These are phyloP conservation scores for Metaphire vulgaris DNA, from an alignment of 1,140 invertebrate species.

Conservation along the genomic window DNA sequence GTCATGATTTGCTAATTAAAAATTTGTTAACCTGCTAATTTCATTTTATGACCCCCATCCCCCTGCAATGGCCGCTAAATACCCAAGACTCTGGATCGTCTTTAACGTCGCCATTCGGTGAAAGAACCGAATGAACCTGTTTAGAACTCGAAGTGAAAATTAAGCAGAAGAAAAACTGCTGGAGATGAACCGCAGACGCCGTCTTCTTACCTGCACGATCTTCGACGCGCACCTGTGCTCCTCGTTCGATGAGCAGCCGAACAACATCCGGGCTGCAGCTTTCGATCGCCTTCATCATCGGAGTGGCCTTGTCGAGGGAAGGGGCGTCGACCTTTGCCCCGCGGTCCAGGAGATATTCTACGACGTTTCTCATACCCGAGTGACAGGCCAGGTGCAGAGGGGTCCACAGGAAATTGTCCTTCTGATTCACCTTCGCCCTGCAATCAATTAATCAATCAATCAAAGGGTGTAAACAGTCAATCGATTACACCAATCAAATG, in stretches of 20 bases:
- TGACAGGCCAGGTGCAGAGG: slow-evolving; percentile 95
- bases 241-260: background rate
- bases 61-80: no score
- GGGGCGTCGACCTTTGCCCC: slow-evolving; percentile 89
- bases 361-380: slow-evolving; percentile 83
- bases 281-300: slow-evolving; percentile 16
- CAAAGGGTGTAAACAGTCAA: no score
- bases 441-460: slow-evolving; percentile 11
- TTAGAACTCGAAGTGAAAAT: no score
- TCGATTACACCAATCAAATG: no score
- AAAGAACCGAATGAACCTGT: no score
- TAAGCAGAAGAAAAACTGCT: no score
- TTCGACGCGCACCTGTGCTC: background rate
- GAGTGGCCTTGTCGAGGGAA: slow-evolving; percentile 54
- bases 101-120: no score
- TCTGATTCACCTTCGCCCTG: slow-evolving; percentile 80
- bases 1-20: no score
- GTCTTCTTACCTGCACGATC: background rate
- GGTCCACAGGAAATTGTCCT: slow-evolving; percentile 96
- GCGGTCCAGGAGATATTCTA: slow-evolving; percentile 85
- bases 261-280: slow-evolving; percentile 9
- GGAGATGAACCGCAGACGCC: no score
- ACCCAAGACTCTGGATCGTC: no score
- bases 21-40: no score
- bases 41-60: no score